Evolutionary conservation across 64 coral and sea anemone genomes (phyloP).

Genomic region (Stylophora pistillata): DNA sequence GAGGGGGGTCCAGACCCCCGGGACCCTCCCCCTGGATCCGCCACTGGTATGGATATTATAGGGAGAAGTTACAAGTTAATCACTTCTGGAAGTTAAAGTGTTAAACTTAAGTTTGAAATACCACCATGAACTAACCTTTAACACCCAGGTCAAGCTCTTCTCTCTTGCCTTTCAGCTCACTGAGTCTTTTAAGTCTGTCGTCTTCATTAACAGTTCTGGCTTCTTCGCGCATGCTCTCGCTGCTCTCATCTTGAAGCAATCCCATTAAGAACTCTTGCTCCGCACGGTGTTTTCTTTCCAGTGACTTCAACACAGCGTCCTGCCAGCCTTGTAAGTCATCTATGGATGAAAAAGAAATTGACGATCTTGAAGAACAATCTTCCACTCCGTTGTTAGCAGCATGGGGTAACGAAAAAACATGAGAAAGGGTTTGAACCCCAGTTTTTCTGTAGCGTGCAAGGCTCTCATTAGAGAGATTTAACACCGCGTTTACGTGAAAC

Average conservation of each 20-base stretch:
- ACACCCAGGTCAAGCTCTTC: slow-evolving; percentile 97
- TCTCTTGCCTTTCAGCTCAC: slow-evolving; percentile 85
- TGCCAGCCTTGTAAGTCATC: slow-evolving; percentile 88
- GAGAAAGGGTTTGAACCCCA: no score
- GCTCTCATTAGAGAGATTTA: no score
- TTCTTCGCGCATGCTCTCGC: slow-evolving; percentile 74
- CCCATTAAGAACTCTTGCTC: slow-evolving; percentile 81
- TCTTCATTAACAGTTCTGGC: slow-evolving; percentile 77
- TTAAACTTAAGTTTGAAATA: not conserved
- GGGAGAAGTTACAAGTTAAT: no score
- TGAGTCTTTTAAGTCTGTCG: slow-evolving; percentile 74
- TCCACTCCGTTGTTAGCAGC: no score
- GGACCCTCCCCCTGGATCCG: no score
- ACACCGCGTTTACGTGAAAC: no score
- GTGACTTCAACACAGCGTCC: slow-evolving; percentile 80
- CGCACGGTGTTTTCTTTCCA: slow-evolving; percentile 90
- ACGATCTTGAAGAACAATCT: not conserved
- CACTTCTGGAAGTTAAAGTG: no score
- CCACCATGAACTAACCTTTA: slow-evolving; percentile 60
- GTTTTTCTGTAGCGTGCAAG: no score
- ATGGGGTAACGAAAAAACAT: no score
- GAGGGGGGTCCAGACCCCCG: no score
- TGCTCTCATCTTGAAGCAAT: slow-evolving; percentile 75
- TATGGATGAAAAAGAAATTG: not conserved
- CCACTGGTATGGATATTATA: no score